Base-by-base conservation (phyloP, 1,140 invertebrate species). In the Heterodera schachtii region DNA sequence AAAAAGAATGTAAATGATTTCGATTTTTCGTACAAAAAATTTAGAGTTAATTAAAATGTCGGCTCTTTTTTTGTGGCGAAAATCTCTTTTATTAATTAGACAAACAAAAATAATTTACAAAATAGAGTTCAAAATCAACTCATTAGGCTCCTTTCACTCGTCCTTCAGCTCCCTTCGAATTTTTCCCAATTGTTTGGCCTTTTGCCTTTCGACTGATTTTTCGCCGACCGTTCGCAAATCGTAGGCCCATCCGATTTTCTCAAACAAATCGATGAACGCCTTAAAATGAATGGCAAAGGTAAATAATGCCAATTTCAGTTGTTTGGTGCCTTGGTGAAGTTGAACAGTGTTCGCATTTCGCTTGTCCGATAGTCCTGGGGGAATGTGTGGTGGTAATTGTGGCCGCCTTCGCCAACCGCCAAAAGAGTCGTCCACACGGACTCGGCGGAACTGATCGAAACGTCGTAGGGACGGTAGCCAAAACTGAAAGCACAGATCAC, bases 341-440 rank as follows among this genome's bases (percentile, higher is more conserved):
- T 98, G 16, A 94, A 90, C 16, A 92, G 92, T 91, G 94, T 95
- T 64, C 95, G 90, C 81, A 88, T 91, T 86, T 97, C 95, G 2
- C 94, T 93, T 0, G 94, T 94, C 89, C 95, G 94, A 92, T 96
- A 96, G 89, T 98, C 96, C 93, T 95, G 95, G 0, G 96, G 96
- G 91, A 98, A 98, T 0, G 94, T 94, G 91, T 98, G 96, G 90
- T 98, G 96, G 90, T 96, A 98, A 90, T 86, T 86, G 69, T 86
- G 85, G 19, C 85, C 85, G 9, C 85, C 85, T 70, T 86, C 85
- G 9, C 85, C 85, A 19, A 86, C 80, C 19, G 85, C 84, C 60
- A 80, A 67, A 9, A 86, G 52, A 44, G 84, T 84, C 13, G 87
- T 88, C 83, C 81, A 87, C 0, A 90, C 74, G 82, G 91, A 91